Evolutionary conservation across 2,797 vertebrate species (phyloP).

Genomic region (Selene dorsalis): DNA sequence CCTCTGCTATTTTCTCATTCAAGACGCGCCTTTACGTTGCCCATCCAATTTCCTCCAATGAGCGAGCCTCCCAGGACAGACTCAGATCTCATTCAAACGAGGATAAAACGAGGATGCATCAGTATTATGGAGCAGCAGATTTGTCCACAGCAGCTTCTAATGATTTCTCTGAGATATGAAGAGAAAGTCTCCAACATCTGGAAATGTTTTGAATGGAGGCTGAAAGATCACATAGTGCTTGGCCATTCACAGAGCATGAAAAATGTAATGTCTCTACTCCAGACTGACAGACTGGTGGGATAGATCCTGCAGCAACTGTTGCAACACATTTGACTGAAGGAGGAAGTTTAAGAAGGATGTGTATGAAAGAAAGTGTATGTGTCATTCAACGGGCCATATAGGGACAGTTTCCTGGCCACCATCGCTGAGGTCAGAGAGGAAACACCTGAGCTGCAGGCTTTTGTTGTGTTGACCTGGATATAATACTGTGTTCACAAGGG

Average conservation of each 20-base stretch:
- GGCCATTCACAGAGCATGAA: neutral
- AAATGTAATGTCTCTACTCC: neutral
- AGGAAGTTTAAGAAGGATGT: slow-evolving; percentile 66
- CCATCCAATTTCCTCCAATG: slow-evolving; percentile 75
- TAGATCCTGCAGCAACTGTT: slow-evolving; percentile 12
- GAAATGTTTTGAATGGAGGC: slow-evolving; percentile 17
- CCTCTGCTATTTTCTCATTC: slow-evolving; percentile 69
- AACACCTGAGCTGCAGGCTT: slow-evolving; percentile 74
- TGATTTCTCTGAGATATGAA: slow-evolving; percentile 21
- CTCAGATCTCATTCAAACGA: slow-evolving; percentile 57
- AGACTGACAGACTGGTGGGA: neutral
- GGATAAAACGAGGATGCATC: slow-evolving; percentile 30
- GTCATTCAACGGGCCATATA: slow-evolving; percentile 37
- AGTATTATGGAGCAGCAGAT: slow-evolving; percentile 30
- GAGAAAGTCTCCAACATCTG: slow-evolving; percentile 38
- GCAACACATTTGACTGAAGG: neutral
- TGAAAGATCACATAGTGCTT: neutral
- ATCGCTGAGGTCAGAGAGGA: slow-evolving; percentile 61
- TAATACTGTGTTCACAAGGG: slow-evolving; percentile 38
- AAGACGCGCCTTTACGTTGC: slow-evolving; percentile 74
- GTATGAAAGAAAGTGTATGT: slow-evolving; percentile 55
- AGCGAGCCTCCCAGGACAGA: slow-evolving; percentile 40
- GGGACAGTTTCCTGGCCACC: slow-evolving; percentile 63
- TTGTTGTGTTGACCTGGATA: slow-evolving; percentile 60
- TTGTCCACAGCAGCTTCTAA: slow-evolving; percentile 22